These are phyloP conservation scores for Crocodylus rhombifer DNA, from an alignment of 2,797 vertebrate genomes.

Conservation along the genomic window DNA sequence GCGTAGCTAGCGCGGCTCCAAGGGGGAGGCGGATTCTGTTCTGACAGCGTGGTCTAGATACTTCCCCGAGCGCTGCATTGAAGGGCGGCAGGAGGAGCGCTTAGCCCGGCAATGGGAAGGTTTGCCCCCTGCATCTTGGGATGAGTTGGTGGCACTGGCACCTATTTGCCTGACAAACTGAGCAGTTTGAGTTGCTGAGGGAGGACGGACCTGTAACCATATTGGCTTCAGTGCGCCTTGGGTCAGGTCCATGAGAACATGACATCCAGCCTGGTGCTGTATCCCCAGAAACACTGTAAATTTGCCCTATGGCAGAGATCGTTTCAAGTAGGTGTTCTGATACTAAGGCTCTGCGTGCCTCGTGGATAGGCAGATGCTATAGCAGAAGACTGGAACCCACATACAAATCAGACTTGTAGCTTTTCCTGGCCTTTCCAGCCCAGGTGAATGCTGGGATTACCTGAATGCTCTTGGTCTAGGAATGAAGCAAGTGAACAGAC, in stretches of 20 bases:
- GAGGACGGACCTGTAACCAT: rapidly evolving
- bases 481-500: not conserved
- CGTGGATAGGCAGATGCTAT: rapidly evolving
- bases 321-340: not conserved
- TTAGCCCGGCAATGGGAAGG: not conserved
- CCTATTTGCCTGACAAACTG: not conserved
- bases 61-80: not conserved
- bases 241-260: not conserved
- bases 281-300: not conserved
- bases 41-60: not conserved
- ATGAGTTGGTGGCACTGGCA: not conserved
- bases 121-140: not conserved
- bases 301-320: not conserved
- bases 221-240: not conserved
- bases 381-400: not conserved
- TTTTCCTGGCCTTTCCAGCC: not conserved
- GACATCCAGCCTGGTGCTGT: rapidly evolving
- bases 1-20: not conserved
- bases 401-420: not conserved
- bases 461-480: not conserved
- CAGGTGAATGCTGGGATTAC: not conserved
- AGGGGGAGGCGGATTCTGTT: not conserved
- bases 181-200: rapidly evolving
- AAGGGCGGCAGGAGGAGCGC: not conserved
- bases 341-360: not conserved